phyloP scores from a whole-genome alignment of 2,888 invertebrate species.

The Criorhina ranunculi region DNA sequence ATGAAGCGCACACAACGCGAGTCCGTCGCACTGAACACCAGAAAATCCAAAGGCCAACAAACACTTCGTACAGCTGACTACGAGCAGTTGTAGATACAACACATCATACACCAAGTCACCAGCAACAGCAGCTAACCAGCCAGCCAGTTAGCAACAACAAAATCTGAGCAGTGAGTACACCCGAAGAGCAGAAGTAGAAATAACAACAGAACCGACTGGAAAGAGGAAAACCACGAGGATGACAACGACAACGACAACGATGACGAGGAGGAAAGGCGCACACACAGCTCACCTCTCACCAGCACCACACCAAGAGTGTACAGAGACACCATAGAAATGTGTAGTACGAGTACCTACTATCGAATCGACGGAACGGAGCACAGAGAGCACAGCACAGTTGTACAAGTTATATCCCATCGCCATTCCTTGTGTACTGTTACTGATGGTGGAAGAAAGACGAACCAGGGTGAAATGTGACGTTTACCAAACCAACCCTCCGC shows the following conservation, averaged over 20 bases:
- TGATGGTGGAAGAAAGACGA: slow-evolving; percentile 36
- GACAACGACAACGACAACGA: slow-evolving; percentile 47
- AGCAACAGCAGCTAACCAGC: slow-evolving; percentile 46
- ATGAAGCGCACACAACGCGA: slow-evolving; percentile 75
- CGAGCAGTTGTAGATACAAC: slow-evolving; percentile 62
- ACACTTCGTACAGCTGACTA: slow-evolving; percentile 67
- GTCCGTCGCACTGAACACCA: slow-evolving; percentile 53
- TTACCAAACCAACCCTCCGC: slow-evolving; percentile 50
- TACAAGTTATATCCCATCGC: slow-evolving; percentile 37
- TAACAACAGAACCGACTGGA: slow-evolving; percentile 52
- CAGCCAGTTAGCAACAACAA: slow-evolving; percentile 66
- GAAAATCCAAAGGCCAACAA: slow-evolving; percentile 71
- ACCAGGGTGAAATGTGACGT: slow-evolving; percentile 5
- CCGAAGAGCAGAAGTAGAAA: slow-evolving; percentile 21
- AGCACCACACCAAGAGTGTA: slow-evolving; percentile 42
- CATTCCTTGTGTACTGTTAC: slow-evolving; percentile 15
- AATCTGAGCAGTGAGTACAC: slow-evolving; percentile 4
- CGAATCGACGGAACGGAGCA: slow-evolving; percentile 59
- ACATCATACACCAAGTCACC: slow-evolving; percentile 50
- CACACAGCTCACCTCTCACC: slow-evolving; percentile 34
- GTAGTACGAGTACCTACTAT: slow-evolving; percentile 40
- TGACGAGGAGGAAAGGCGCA: slow-evolving; percentile 52
- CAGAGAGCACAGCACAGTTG: slow-evolving; percentile 38
- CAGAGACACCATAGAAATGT: slow-evolving; percentile 8
- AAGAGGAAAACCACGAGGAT: slow-evolving; percentile 70